Base-by-base conservation (phyloP, 2,113 vertebrate genomes). In the Tor tambroides region DNA sequence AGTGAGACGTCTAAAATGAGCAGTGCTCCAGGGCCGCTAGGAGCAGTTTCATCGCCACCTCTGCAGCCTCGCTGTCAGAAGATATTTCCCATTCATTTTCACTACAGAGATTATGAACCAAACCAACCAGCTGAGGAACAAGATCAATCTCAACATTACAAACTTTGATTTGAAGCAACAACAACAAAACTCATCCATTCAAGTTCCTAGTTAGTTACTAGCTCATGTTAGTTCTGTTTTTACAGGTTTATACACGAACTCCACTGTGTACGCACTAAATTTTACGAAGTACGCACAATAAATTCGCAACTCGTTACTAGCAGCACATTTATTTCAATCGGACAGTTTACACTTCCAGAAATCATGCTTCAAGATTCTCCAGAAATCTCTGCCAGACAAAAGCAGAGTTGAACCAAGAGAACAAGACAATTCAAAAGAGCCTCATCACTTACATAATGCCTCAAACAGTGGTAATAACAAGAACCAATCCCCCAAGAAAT, bases 281-380 rank as follows among this genome's bases (percentile, higher is more conserved):
- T 67, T 17, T 17, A 6, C 26, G 17, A 11, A 21, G 7, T 71
- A 71, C 8, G 2, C 43, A 46, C 43, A 46, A 12, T 46, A 46
- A 3, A 46, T 12, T 46, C 3, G 2, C 43, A 46, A 12, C 43
- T 46, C 43, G 32, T 82, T 85, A 69, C 82, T 92, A 93, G 93
- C 89, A 95, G 92, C 90, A 88, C 91, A 91, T 92, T 95, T 93
- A 95, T 95, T 95, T 85, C 88, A 95, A 93, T 94, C 88, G 87
- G 94, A 93, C 92, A 93, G 30, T 19, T 92, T 91, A 93, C 92
- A 93, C 93, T 93, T 94, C 91, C 91, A 87, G 91, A 92, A 92
- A 91, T 92, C 95, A 96, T 95, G 95, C 95, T 93, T 89, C 90
- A 88, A 85, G 61, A 90, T 90, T 90, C 87, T 92, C 89, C 84